A percentile compares a stretch with the other conserved stretches of the same genome.
phyloP scores from a whole-genome alignment of 2,113 vertebrate species.

The Clarias macrocephalus region DNA sequence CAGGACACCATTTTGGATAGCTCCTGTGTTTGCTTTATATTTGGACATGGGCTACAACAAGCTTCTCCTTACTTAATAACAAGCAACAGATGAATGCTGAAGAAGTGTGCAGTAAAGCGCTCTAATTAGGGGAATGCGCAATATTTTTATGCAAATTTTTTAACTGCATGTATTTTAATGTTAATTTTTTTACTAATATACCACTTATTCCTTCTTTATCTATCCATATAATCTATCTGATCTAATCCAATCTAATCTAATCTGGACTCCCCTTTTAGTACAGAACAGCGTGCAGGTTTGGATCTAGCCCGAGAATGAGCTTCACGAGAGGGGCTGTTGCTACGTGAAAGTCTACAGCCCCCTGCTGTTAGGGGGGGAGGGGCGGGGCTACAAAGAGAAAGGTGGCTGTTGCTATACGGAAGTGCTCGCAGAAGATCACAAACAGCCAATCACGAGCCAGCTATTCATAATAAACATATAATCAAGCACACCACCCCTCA shows the following conservation, averaged over 20 bases:
- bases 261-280: too few species aligned
- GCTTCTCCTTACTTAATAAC: neutral
- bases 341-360: slow-evolving; percentile 27
- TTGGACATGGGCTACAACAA: neutral
- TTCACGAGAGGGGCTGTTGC: slow-evolving; percentile 34
- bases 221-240: neutral
- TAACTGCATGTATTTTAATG: neutral
- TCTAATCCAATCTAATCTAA: neutral
- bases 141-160: neutral
- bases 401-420: slow-evolving; percentile 77
- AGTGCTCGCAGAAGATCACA: slow-evolving; percentile 65
- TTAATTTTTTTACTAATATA: neutral
- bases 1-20: neutral
- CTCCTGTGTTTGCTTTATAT: neutral
- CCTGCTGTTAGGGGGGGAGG: slow-evolving; percentile 46
- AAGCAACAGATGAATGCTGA: neutral
- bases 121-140: neutral
- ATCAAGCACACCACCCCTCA: slow-evolving; percentile 68
- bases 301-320: neutral
- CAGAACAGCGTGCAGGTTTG: neutral
- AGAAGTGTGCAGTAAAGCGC: neutral
- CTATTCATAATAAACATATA: slow-evolving; percentile 73
- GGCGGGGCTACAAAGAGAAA: slow-evolving; percentile 49
- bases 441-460: slow-evolving; percentile 66
- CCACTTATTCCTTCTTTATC: neutral